These are phyloP conservation scores for Natrix natrix DNA, from an alignment of 2,797 vertebrate species.

Conservation along the genomic window DNA sequence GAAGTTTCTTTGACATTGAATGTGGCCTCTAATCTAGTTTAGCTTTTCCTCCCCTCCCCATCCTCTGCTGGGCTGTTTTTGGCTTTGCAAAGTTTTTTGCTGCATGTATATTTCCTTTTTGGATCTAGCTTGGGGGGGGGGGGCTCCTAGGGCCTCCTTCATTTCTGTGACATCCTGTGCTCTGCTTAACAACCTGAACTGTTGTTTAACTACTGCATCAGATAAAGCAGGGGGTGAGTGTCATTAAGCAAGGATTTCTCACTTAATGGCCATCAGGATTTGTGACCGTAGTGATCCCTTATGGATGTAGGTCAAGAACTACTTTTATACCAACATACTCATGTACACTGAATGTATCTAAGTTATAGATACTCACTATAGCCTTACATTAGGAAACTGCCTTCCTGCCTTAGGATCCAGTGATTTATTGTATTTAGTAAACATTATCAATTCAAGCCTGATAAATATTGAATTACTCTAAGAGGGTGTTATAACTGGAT, in stretches of 20 bases:
- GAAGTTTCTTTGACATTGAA: not conserved
- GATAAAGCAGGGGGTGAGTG: not conserved
- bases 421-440: not conserved
- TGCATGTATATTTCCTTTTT: not conserved
- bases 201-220: not conserved
- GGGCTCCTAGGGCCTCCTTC: not conserved
- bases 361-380: not conserved
- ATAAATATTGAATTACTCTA: not conserved
- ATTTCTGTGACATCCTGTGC: not conserved
- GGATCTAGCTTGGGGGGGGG: not conserved
- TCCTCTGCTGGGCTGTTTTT: not conserved
- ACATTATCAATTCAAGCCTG: not conserved
- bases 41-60: not conserved
- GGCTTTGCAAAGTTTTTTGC: not conserved
- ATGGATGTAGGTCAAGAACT: not conserved
- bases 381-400: not conserved
- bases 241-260: not conserved
- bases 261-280: not conserved
- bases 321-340: not conserved
- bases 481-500: not conserved
- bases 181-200: not conserved
- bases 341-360: not conserved
- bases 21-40: not conserved
- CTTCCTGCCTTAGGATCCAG: not conserved
- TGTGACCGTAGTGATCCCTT: not conserved